Evolutionary conservation across 2,797 vertebrate species (phyloP).

Genomic region (Alcedo atthis): DNA sequence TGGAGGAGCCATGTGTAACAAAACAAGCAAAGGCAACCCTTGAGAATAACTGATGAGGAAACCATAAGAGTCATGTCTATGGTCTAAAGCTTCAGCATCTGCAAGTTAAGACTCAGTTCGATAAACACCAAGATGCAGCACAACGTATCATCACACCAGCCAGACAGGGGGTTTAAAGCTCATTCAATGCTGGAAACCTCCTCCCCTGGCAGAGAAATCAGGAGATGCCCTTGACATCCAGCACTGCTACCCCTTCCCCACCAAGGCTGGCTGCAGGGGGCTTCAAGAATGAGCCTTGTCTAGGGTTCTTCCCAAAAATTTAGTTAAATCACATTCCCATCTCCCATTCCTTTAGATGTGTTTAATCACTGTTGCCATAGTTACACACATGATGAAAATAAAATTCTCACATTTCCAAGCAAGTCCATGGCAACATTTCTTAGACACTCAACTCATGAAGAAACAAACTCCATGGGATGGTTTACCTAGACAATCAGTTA

Average conservation of each 20-base stretch:
- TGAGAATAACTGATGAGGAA: too few species aligned
- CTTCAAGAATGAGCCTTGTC: neutral
- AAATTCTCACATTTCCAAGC: neutral
- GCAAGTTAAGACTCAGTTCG: too few species aligned
- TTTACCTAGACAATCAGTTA: neutral
- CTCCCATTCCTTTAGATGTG: neutral
- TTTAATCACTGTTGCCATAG: neutral
- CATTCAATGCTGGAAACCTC: fast-evolving
- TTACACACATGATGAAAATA: neutral
- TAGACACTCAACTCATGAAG: neutral
- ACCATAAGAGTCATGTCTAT: too few species aligned
- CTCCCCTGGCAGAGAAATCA: fast-evolving
- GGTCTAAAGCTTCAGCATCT: too few species aligned
- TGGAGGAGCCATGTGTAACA: too few species aligned
- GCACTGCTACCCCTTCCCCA: neutral
- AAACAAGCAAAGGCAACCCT: too few species aligned
- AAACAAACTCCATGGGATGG: neutral
- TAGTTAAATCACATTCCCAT: neutral
- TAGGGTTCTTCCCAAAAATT: neutral
- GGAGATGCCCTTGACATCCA: neutral
- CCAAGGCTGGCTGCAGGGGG: neutral
- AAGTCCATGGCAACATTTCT: fast-evolving
- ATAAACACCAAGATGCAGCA: too few species aligned
- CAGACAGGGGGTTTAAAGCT: neutral
- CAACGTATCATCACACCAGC: too few species aligned